Evolutionary conservation across 2,797 vertebrate species (phyloP), one percentile per base, ranked within the genome.

Genomic region (Dromococcyx pavoninus): DNA sequence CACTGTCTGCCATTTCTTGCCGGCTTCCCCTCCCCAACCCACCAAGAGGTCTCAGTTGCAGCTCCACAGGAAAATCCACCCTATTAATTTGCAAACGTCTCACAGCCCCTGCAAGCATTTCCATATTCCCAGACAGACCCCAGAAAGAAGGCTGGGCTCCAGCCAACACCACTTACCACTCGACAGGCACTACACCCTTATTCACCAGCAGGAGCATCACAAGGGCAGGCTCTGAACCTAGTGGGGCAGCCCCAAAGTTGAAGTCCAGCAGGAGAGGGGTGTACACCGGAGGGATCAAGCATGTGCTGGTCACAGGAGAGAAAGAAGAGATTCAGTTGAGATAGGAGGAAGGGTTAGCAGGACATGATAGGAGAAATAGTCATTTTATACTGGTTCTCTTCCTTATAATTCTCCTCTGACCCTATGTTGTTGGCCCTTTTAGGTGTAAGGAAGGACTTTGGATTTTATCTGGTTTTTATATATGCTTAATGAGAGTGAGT

Each of bases 121-220:
- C 28, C 44, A 17, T 18, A n/a, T 4, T 13, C 23, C 23, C 27
- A 43, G 27, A 54, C 6, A 74, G 53, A 78, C 4, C 66, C 33
- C 11, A 5, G 33, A 70, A 83, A 64, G 53, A 86, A 72, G 18
- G 57, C 16, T 66, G 46, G 72, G 54, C 37, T 66, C 53, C 50
- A 67, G 32, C 4, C 27, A 79, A 11, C 19, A 32, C 51, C 57
- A 48, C 97, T 57, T 96, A 99, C 99, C 99, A 99, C 61, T 99
- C 98, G 53, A 98, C 98, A 76, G 98, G 97, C 79, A 99, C 95
- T 62, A 96, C 96, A 5, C 99, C 98, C 1, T 94, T 98, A 97
- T 99, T 99, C 79, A 97, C 97, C 95, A 99, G 96, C 96, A 98
- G 97, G 60, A 99, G 97, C 44, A 98, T 85, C 66, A 99, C 97